Evolutionary conservation across 1,140 invertebrate genomes (phyloP).

Genomic region (Battus philenor): DNA sequence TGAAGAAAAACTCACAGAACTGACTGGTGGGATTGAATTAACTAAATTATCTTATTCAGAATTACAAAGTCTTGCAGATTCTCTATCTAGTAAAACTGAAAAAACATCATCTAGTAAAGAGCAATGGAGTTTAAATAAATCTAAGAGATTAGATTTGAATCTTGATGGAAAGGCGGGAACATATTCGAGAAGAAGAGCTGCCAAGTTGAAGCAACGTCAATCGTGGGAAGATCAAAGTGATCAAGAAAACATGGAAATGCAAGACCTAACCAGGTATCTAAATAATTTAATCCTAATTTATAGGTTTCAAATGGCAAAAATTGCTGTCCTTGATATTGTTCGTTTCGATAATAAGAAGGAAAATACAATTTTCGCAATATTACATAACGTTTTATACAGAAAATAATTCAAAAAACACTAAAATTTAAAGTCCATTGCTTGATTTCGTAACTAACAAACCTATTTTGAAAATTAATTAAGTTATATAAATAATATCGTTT

Average conservation of each 20-base stretch:
- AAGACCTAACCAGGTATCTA: constrained; percentile 59
- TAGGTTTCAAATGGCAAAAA: too few relatives aligned
- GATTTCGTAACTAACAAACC: too few relatives aligned
- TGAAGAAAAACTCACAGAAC: constrained; percentile 55
- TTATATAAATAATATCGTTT: constrained; percentile 8
- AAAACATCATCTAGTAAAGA: constrained; percentile 52
- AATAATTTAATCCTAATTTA: too few relatives aligned
- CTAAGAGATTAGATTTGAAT: constrained; percentile 60
- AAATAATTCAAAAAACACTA: too few relatives aligned
- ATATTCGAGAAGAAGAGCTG: constrained; percentile 67
- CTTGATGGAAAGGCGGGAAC: constrained; percentile 65
- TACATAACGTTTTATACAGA: too few relatives aligned
- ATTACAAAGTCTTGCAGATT: constrained; percentile 59
- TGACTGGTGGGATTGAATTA: constrained; percentile 58
- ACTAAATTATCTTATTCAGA: constrained; percentile 56
- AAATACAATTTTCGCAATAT: too few relatives aligned
- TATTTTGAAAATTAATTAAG: too few relatives aligned
- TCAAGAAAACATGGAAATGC: constrained; percentile 68
- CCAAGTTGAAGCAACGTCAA: constrained; percentile 62
- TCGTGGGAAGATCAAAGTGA: constrained; percentile 73
- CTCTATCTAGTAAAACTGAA: constrained; percentile 40
- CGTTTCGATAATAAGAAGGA: too few relatives aligned
- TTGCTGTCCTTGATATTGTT: too few relatives aligned
- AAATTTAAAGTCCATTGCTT: too few relatives aligned
- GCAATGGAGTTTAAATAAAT: constrained; percentile 55